Evolutionary conservation across 2,113 vertebrate genomes (phyloP).

Genomic region (Hymenochirus boettgeri): DNA sequence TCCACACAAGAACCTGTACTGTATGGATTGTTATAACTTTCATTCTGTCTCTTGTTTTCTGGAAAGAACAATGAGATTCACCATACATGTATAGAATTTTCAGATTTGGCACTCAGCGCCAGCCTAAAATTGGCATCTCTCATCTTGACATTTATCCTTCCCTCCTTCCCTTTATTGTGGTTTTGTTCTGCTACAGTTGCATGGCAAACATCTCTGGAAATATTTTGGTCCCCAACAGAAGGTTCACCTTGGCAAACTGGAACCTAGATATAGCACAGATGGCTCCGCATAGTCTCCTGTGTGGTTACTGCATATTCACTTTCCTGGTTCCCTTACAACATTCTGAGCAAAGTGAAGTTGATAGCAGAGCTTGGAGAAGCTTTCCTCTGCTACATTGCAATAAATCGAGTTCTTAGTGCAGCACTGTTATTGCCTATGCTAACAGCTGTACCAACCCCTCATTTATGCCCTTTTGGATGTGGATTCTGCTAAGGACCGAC

Average conservation of each 20-base stretch:
- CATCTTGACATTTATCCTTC: constrained; percentile 71
- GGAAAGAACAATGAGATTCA: constrained; percentile 40
- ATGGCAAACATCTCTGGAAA: constrained; percentile 64
- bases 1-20: constrained; percentile 55
- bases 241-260: constrained; percentile 24
- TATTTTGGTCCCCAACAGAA: constrained; percentile 44
- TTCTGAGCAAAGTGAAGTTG: constrained; percentile 60
- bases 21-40: constrained; percentile 56
- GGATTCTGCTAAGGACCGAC: constrained; percentile 61
- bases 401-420: constrained; percentile 55
- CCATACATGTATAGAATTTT: constrained; percentile 54
- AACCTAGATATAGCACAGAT: constrained; percentile 57
- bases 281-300: constrained; percentile 74
- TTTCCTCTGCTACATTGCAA: constrained; percentile 44
- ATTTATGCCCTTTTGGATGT: constrained; percentile 75
- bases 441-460: constrained; percentile 77
- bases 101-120: constrained; percentile 47
- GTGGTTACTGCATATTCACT: constrained; percentile 71
- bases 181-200: constrained; percentile 71
- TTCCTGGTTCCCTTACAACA: constrained; percentile 80
- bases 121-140: constrained; percentile 58
- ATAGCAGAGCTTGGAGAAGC: constrained; percentile 40
- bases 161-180: constrained; percentile 66
- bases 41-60: constrained; percentile 60
- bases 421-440: constrained; percentile 77